Evolutionary conservation across 2,113 vertebrate genomes (phyloP).

Genomic region (Climacteris rufus): DNA sequence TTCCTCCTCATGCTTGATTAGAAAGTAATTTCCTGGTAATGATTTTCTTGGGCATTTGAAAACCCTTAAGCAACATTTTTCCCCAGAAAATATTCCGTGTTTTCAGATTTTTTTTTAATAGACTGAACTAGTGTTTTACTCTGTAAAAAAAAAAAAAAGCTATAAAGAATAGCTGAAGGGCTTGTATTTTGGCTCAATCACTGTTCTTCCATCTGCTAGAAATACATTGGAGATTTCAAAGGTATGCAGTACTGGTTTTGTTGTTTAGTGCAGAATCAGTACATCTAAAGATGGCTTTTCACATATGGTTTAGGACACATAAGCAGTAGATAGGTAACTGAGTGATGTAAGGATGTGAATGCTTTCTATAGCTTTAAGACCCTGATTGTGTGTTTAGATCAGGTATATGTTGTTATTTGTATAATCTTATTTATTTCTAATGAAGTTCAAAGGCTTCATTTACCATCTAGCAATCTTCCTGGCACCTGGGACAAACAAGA

Average conservation of each 20-base stretch:
- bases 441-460: not conserved
- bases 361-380: not conserved
- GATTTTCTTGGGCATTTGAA: not conserved
- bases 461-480: not conserved
- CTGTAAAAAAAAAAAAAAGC: not conserved
- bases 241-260: not conserved
- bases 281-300: not conserved
- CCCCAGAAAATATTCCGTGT: not conserved
- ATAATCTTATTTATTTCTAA: not conserved
- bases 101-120: not conserved
- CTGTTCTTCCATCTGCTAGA: not conserved
- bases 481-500: not conserved
- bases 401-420: not conserved
- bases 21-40: not conserved
- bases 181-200: not conserved
- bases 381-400: not conserved
- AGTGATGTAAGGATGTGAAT: not conserved
- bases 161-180: not conserved
- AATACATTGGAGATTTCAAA: not conserved
- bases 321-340: not conserved
- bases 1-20: not conserved
- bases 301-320: rapidly evolving
- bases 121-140: not conserved
- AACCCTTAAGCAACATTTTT: not conserved
- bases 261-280: not conserved